Evolutionary conservation across 1,140 invertebrate genomes (phyloP).

Genomic region (Muscidifurax raptorellus): DNA sequence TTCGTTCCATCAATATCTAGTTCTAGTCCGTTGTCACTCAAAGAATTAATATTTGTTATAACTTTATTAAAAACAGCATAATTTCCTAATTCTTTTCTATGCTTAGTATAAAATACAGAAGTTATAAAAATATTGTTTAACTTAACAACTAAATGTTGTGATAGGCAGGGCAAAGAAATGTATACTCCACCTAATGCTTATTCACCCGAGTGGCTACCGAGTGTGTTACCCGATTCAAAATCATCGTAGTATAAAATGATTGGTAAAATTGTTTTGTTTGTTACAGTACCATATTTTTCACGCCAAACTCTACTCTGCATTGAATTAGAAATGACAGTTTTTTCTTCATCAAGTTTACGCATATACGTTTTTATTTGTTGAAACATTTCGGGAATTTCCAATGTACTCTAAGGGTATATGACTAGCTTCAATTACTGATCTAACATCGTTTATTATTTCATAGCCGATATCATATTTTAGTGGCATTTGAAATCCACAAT

Average conservation of each 20-base stretch:
- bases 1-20: conserved; percentile 34
- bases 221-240: background rate
- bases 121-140: background rate
- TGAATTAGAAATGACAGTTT: too few relatives aligned
- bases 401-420: too few relatives aligned
- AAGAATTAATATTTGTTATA: conserved; percentile 43
- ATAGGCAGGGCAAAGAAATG: background rate
- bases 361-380: too few relatives aligned
- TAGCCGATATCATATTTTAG: too few relatives aligned
- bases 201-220: background rate
- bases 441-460: too few relatives aligned
- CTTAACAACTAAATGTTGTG: background rate
- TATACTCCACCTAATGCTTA: background rate
- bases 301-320: too few relatives aligned
- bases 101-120: conserved; percentile 39
- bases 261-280: background rate
- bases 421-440: too few relatives aligned
- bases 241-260: background rate
- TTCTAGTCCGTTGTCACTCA: conserved; percentile 41
- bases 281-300: background rate
- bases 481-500: too few relatives aligned
- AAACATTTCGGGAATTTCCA: too few relatives aligned
- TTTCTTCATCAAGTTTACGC: too few relatives aligned
- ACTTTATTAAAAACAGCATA: conserved; percentile 29
- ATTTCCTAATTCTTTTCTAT: conserved; percentile 43